A percentile compares a stretch with the other conserved stretches of the same genome.
These are phyloP conservation scores for Lamellibrachia luymesi DNA, from an alignment of 1,140 invertebrate genomes.

Conservation along the genomic window DNA sequence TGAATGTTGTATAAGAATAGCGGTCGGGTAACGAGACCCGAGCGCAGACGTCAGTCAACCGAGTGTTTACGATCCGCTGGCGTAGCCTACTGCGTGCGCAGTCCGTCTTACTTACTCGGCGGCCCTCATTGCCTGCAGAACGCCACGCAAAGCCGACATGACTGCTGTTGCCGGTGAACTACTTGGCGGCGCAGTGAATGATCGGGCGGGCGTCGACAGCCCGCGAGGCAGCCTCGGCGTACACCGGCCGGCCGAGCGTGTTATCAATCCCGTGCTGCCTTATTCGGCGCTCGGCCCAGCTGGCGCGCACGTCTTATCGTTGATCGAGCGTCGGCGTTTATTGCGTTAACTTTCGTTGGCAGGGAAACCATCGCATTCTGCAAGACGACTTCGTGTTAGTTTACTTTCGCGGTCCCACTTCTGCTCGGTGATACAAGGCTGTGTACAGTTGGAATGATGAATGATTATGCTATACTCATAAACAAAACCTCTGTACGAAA, in stretches of 20 bases:
- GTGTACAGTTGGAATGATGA: too few relatives aligned
- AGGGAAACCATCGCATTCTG: not conserved
- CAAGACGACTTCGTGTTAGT: not conserved
- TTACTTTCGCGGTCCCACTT: not conserved
- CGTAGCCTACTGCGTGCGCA: not conserved
- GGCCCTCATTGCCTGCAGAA: not conserved
- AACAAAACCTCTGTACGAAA: too few relatives aligned
- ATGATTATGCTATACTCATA: too few relatives aligned
- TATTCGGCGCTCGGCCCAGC: not conserved
- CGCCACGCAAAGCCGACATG: too few relatives aligned
- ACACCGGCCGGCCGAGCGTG: too few relatives aligned
- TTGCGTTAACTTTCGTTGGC: not conserved
- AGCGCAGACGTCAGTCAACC: not conserved
- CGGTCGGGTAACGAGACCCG: not conserved
- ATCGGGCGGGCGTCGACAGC: not conserved
- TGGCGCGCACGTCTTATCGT: not conserved
- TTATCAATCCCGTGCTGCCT: not conserved
- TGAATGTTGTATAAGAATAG: not conserved
- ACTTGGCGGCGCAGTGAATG: not conserved
- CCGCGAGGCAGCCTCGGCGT: too few relatives aligned
- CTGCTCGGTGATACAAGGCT: too few relatives aligned
- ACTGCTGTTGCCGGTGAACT: not conserved
- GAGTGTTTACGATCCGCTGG: constrained; percentile 8
- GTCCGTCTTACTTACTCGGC: not conserved
- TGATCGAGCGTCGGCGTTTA: not conserved